Evolutionary conservation across 1,140 invertebrate genomes (phyloP), one percentile per base, ranked within the genome.

Genomic region (Lepeophtheirus salmonis): DNA sequence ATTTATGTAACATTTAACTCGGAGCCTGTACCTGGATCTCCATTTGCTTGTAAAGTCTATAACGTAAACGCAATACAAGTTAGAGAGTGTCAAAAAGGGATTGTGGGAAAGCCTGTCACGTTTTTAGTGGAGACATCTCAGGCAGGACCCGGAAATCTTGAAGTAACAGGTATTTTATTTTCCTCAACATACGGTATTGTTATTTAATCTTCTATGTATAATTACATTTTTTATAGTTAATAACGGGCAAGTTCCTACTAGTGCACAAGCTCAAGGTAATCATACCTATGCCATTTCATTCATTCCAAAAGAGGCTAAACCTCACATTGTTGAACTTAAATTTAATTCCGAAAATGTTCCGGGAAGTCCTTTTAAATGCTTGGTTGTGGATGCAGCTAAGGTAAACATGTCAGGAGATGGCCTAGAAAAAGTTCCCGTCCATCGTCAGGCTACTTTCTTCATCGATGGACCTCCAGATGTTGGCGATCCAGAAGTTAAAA

Each of bases 251-350:
- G 89, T 94, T 22, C 89, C 91, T 1, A 97, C 91, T 4, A 89
- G 88, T 25, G 91, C 94, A 6, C 86, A 91, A 70, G 86, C 89
- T 14, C 84, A 96, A 68, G 89, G 89, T 49, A 83, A 89, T 22
- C 90, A 95, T 68, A 86, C 86, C 0, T 98, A 97, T 71, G 92
- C 94, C 48, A 96, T 98, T 64, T 89, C 88, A 6, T 98, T 97
- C 71, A 90, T 88, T 13, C 94, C 92, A 0, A 77, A 86, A 51
- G 88, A 95, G 70, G 79, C 86, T 1, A 80, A 84, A 50, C 78
- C 81, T 30, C 94, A 98, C 70, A 84, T 86, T 0, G 89, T 96
- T 2, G 86, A 95, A 69, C 75, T 98, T 23, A 79, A 87, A 59
- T 98, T 97, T 71, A 98, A 98, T 69, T 86, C 86, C 12, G 86